Evolutionary conservation across 35 echinoderm and acorn worm genomes (phyloP).

Genomic region (Ophioderma brevispina): DNA sequence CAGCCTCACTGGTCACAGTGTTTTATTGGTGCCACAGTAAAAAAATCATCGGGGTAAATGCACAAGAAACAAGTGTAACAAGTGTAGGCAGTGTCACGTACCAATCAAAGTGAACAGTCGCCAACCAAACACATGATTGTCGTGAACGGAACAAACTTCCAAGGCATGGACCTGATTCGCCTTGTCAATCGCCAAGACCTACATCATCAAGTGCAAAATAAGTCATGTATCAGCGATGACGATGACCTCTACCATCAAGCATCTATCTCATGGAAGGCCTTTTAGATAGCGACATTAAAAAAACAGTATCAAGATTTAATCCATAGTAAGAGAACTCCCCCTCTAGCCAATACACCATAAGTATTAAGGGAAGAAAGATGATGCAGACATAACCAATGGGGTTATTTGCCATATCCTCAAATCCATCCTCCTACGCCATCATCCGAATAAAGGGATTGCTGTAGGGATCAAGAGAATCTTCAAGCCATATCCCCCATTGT

Average conservation of each 20-base stretch:
- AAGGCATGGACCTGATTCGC: not conserved
- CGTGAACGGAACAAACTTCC: not conserved
- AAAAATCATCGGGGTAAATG: not conserved
- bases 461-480: not conserved
- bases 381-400: not conserved
- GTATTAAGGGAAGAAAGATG: not conserved
- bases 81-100: no score
- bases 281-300: not conserved
- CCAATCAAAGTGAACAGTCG: not conserved
- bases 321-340: not conserved
- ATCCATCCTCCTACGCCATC: not conserved
- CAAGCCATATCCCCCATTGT: not conserved
- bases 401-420: not conserved
- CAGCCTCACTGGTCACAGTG: not conserved
- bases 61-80: not conserved
- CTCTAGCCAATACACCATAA: not conserved
- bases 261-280: not conserved
- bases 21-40: not conserved
- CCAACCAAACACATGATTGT: not conserved
- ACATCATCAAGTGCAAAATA: not conserved
- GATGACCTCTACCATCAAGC: not conserved
- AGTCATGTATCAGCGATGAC: no score
- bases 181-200: not conserved
- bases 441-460: not conserved
- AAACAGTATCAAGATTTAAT: not conserved